Percentiles rank a stretch among this genome's conserved stretches.
phyloP scores from a whole-genome alignment of 1,140 invertebrate species.

The Steinernema feltiae region DNA sequence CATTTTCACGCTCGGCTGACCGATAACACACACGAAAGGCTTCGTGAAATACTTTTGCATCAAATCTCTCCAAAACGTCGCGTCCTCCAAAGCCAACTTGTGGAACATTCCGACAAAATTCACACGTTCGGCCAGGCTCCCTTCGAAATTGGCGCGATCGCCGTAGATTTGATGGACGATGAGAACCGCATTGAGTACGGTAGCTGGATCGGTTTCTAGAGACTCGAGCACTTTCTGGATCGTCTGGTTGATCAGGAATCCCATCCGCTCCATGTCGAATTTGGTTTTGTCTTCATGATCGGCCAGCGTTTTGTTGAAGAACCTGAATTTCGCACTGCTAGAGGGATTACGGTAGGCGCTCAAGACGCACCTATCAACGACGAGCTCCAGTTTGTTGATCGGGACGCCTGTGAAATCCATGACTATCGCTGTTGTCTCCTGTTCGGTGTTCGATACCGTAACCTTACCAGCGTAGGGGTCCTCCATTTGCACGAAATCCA shows the following conservation, averaged over 20 bases:
- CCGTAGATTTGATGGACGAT: constrained; percentile 79
- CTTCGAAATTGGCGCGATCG: constrained; percentile 63
- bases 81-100: constrained; percentile 65
- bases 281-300: constrained; percentile 57
- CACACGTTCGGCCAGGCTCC: constrained; percentile 71
- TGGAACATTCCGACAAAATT: constrained; percentile 67
- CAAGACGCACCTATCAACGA: constrained; percentile 63
- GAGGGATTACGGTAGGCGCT: constrained; percentile 57
- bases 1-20: constrained; percentile 58
- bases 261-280: constrained; percentile 72
- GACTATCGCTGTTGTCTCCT: constrained; percentile 58
- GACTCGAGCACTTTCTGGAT: constrained; percentile 63
- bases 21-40: constrained; percentile 60
- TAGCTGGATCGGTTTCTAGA: constrained; percentile 63
- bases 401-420: constrained; percentile 74
- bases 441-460: background rate
- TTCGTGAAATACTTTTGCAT: constrained; percentile 69
- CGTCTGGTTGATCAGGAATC: constrained; percentile 68
- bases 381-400: constrained; percentile 65
- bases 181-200: constrained; percentile 67
- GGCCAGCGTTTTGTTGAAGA: constrained; percentile 41
- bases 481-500: constrained; percentile 74
- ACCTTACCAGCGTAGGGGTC: constrained; percentile 66
- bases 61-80: constrained; percentile 70
- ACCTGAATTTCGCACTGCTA: background rate